Base-by-base conservation (phyloP, 2,797 vertebrate genomes). In the Rhinatrema bivittatum region DNA sequence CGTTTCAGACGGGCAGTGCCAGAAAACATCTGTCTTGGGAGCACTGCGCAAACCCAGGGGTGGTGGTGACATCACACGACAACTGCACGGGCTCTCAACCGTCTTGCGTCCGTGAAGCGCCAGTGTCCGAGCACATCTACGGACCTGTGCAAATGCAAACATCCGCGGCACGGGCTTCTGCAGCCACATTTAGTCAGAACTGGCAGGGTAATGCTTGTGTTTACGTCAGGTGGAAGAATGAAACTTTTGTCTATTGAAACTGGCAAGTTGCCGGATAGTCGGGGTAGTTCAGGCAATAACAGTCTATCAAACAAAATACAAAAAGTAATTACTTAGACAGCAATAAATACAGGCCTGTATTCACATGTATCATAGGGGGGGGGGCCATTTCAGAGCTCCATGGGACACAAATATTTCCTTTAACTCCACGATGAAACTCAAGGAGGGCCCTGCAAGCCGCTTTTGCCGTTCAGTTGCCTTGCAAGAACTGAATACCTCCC, bases 161-260 rank as follows among this genome's bases (percentile, higher is more conserved):
- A n/a, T n/a, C n/a, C n/a, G n/a, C n/a, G n/a, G n/a, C n/a, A n/a
- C n/a, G n/a, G n/a, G n/a, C n/a, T n/a, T n/a, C n/a, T n/a, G n/a
- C n/a, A n/a, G n/a, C n/a, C n/a, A n/a, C n/a, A n/a, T n/a, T n/a
- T n/a, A n/a, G n/a, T n/a, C n/a, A n/a, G n/a, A n/a, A n/a, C n/a
- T n/a, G n/a, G n/a, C n/a, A n/a, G n/a, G n/a, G n/a, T n/a, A 29
- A 29, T 18, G 17, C 29, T 3, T 31, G 29, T 7, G 17, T 31
- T 17, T 31, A n/a, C n/a, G 9, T 21, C 20, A 21, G 21, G 20
- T 6, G 9, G 68, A 84, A 77, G 81, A 87, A 85, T 63, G 74
- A 86, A 77, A 72, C 48, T 66, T 74, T 76, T 83, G 65, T 79
- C 76, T 74, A 82, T 65, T 74, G 83, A 80, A 84, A 81, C 43